Base-by-base conservation (phyloP, 2,797 vertebrate genomes). In the Chloroceryle inda region DNA sequence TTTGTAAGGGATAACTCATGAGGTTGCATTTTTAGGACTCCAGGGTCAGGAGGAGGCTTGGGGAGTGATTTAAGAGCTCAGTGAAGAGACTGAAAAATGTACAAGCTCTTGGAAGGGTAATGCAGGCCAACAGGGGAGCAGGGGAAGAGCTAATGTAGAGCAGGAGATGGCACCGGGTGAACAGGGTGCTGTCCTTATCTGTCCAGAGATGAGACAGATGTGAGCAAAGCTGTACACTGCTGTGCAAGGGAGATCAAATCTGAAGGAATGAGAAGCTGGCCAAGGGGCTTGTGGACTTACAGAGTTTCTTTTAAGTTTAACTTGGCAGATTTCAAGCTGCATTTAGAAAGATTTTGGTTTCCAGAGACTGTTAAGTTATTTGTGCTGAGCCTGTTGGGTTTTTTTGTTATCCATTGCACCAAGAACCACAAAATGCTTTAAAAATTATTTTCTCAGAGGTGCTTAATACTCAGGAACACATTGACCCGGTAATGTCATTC, bases 401-500 rank as follows among this genome's bases (percentile, higher is more conserved):
- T 22, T 22, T 6, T 47, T 88, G 53, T 68, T 94, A 59, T 16
- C 45, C 47, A 2, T 61, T 75, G 68, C 45, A 86, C 79, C 29
- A 44, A 62, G 52, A 89, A 61, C 75, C 50, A 66, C 72, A 85
- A 80, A 87, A 59, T 37, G 62, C 74, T 82, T 92, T 89, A 56
- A 1, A 81, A 78, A 40, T 66, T 52, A 29, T 92, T 78, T 89
- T 83, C 66, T 91, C 87, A 59, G 81, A 82, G 76, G 37, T 73
- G 47, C 61, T 87, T 81, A 47, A 38, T 22, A 55, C 77, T 87
- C 27, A 89, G 88, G 85, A 89, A 69, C 95, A 94, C 31, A 5
- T 26, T 88, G 95, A 95, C 92, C 89, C 81, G 91, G 61, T 95
- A 91, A 38, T 71, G 87, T 88, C 67, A 52, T 91, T 82, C 59